Conservation (phyloP, 1,140 invertebrate genomes). For the Arctopsyche grandis region DNA sequence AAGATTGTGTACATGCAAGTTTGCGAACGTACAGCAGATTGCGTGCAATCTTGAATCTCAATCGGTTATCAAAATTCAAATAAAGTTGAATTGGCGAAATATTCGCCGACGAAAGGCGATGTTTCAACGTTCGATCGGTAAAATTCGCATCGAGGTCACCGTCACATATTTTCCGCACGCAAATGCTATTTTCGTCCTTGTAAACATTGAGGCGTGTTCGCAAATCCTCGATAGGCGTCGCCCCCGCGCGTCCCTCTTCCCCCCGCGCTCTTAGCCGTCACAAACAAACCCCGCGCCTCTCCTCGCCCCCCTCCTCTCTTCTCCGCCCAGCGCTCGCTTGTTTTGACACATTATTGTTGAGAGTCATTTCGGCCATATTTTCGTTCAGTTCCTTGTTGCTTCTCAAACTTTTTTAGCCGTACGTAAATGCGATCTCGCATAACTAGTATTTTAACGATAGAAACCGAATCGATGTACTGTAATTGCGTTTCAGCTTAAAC, state of each 20-base stretch:
- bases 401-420: conserved; percentile 33
- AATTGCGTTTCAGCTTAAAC: no score
- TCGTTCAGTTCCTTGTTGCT: conserved; percentile 31
- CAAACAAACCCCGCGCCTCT: conserved; percentile 19
- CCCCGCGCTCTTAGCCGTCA: neutral
- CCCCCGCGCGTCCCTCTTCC: conserved; percentile 3
- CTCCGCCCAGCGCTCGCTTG: conserved; percentile 10
- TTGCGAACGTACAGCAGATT: neutral
- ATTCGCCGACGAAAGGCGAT: no score
- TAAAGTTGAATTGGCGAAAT: no score
- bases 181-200: conserved; percentile 15
- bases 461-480: no score
- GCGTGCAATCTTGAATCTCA: neutral
- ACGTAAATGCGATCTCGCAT: neutral
- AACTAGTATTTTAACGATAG: no score
- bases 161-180: neutral
- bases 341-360: conserved; percentile 45
- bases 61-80: no score
- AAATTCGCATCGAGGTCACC: neutral
- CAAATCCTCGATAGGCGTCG: conserved; percentile 3
- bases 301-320: neutral
- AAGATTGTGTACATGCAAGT: neutral
- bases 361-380: conserved; percentile 46
- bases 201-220: conserved; percentile 21
- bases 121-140: neutral